A percentile compares a stretch with the other conserved stretches of the same genome.
These are phyloP conservation scores for Macrobrachium rosenbergii DNA, from an alignment of 1,140 invertebrate species.

Conservation along the genomic window DNA sequence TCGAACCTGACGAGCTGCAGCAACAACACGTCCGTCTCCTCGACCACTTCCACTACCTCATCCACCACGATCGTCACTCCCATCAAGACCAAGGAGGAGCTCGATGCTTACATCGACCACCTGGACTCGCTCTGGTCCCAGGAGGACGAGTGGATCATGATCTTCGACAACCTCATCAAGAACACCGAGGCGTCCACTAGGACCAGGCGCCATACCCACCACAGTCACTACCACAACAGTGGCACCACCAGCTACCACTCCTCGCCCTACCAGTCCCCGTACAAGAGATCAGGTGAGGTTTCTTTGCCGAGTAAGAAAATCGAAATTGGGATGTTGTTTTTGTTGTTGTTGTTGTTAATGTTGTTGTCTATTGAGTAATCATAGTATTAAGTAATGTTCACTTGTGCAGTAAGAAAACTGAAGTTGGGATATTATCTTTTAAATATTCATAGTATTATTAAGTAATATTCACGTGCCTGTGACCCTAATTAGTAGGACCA, in stretches of 20 bases:
- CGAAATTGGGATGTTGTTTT: background rate
- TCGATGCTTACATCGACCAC: conserved; percentile 61
- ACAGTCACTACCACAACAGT: conserved; percentile 54
- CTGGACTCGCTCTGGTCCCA: conserved; percentile 60
- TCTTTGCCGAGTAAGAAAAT: too few species aligned
- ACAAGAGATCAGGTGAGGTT: conserved; percentile 29
- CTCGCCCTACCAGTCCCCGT: conserved; percentile 53
- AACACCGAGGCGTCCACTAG: conserved; percentile 53
- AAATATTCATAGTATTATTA: too few species aligned
- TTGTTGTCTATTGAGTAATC: too few species aligned
- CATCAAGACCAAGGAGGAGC: conserved; percentile 63
- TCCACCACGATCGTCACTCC: conserved; percentile 58
- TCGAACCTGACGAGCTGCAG: conserved; percentile 46
- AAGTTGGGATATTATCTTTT: too few species aligned
- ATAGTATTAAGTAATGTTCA: too few species aligned
- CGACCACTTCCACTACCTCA: conserved; percentile 28
- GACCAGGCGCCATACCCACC: conserved; percentile 56
- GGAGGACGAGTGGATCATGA: conserved; percentile 66
- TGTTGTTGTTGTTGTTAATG: conserved; percentile 1
- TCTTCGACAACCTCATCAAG: conserved; percentile 64
- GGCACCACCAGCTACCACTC: conserved; percentile 55
- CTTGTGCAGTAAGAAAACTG: too few species aligned
- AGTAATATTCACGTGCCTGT: too few species aligned
- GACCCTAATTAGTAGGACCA: too few species aligned
- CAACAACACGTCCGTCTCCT: conserved; percentile 42